phyloP scores from a whole-genome alignment of 2,113 vertebrate species.

The Ovibos moschatus region DNA sequence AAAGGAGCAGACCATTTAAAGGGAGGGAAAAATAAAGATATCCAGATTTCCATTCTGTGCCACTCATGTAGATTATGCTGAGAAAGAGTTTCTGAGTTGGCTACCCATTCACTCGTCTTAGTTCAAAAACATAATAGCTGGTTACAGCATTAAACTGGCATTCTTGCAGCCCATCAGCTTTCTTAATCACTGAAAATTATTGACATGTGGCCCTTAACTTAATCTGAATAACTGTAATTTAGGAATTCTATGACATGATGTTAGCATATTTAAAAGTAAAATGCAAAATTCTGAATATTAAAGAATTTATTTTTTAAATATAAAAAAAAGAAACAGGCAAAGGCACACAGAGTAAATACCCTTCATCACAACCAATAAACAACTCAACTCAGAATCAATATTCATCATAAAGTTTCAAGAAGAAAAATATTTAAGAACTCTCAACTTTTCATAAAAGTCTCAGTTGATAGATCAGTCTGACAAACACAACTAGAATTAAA shows the following conservation, averaged over 20 bases:
- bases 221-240: not conserved
- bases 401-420: not conserved
- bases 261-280: not conserved
- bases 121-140: not conserved
- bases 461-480: not conserved
- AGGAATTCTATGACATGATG: not conserved
- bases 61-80: not conserved
- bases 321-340: not conserved
- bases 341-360: not conserved
- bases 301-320: not conserved
- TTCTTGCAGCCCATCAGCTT: not conserved
- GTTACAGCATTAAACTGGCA: not conserved
- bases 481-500: slow-evolving; percentile 24
- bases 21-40: not conserved
- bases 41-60: not conserved
- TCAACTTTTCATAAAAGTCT: not conserved
- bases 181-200: not conserved
- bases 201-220: not conserved
- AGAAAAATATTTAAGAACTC: not conserved
- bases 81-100: not conserved
- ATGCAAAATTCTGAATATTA: not conserved
- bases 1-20: not conserved
- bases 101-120: not conserved
- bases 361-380: not conserved
- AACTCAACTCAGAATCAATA: not conserved